phyloP scores from a whole-genome alignment of 1,140 invertebrate genomes.

The Dolichoris vasculosae region DNA sequence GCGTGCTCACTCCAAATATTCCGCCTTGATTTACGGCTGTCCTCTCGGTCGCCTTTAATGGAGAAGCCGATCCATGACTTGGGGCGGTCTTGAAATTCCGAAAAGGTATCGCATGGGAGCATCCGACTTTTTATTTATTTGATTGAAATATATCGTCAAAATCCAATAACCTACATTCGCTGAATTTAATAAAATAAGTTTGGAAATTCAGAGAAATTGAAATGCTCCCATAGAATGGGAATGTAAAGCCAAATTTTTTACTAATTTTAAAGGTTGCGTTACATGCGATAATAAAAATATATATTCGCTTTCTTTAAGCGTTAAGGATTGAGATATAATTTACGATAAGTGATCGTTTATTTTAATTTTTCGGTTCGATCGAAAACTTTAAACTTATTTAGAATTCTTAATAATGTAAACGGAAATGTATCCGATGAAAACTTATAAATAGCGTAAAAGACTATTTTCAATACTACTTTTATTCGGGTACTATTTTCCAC shows the following conservation, averaged over 20 bases:
- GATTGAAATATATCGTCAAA: not conserved
- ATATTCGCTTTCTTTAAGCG: too few relatives aligned
- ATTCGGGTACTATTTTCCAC: too few relatives aligned
- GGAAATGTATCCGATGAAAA: too few relatives aligned
- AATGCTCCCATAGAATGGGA: too few relatives aligned
- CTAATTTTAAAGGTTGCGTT: not conserved
- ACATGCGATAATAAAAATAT: too few relatives aligned
- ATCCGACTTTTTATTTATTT: not conserved
- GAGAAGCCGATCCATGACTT: not conserved
- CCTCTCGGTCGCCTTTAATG: not conserved
- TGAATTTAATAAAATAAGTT: not conserved
- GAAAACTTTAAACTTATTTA: too few relatives aligned
- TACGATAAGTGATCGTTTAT: too few relatives aligned
- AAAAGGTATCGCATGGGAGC: not conserved
- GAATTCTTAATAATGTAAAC: too few relatives aligned
- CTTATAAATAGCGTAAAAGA: too few relatives aligned
- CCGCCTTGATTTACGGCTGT: constrained; percentile 69
- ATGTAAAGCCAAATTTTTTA: not conserved
- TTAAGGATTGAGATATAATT: too few relatives aligned
- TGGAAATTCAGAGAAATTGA: not conserved
- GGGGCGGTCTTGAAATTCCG: not conserved
- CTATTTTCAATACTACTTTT: too few relatives aligned
- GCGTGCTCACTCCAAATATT: constrained; percentile 65
- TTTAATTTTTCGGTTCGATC: too few relatives aligned
- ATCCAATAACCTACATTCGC: not conserved